Percentiles rank a stretch among this genome's conserved stretches.
Evolutionary conservation across 2,113 vertebrate species (phyloP).

Genomic region (Ammodytes dubius): DNA sequence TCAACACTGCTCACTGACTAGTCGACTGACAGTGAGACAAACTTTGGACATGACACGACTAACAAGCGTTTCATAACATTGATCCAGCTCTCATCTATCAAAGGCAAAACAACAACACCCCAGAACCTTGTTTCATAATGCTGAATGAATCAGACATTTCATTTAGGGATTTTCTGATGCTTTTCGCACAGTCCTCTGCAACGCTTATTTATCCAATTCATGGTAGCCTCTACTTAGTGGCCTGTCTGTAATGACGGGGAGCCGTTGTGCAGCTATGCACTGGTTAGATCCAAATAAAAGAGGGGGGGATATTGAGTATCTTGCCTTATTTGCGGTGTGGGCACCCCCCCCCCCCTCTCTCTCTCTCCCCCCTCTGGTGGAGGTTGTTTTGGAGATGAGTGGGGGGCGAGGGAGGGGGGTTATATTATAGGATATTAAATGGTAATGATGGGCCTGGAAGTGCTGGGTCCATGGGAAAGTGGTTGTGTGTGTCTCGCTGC

Average conservation of each 20-base stretch:
- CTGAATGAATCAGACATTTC: conserved; percentile 57
- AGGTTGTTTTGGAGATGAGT: conserved; percentile 78
- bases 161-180: conserved; percentile 62
- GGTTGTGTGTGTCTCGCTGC: conserved; percentile 78
- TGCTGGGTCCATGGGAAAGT: conserved; percentile 82
- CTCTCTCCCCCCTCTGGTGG: conserved; percentile 58
- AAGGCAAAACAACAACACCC: conserved; percentile 41
- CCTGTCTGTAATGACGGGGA: conserved; percentile 77
- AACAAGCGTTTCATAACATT: conserved; percentile 61
- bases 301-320: conserved; percentile 81
- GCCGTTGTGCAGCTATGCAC: conserved; percentile 78
- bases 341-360: conserved; percentile 65
- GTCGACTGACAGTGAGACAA: conserved; percentile 3
- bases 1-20: background rate
- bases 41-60: conserved; percentile 22
- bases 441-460: conserved; percentile 85
- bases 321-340: conserved; percentile 82
- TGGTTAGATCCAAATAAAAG: conserved; percentile 75
- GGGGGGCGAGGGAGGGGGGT: conserved; percentile 35
- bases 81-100: conserved; percentile 56
- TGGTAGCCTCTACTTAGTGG: conserved; percentile 81
- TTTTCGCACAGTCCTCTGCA: conserved; percentile 39
- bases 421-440: conserved; percentile 88
- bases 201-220: conserved; percentile 78
- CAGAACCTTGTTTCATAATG: conserved; percentile 56